Evolutionary conservation across 2,113 vertebrate species (phyloP), one percentile per base, ranked within the genome.

Genomic region (Prinia subflava): DNA sequence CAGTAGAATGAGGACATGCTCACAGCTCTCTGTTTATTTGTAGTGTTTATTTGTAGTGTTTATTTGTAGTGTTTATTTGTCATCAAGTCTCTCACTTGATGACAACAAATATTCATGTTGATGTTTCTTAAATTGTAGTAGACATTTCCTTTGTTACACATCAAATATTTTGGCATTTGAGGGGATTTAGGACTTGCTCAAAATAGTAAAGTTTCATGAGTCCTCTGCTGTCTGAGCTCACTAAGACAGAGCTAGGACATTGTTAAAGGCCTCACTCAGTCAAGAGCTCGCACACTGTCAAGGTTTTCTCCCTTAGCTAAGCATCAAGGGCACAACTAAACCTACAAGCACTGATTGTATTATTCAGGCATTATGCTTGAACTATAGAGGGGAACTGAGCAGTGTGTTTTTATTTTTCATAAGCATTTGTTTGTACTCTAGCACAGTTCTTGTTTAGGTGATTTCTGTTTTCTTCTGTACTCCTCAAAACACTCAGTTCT

Each of bases 1-100:
- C 1, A 1, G 3, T 9, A 31, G 14, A 64, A 44, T 16, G 6
- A 70, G 9, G 15, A 27, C 16, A 37, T 27, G 5, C 13, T 60
- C 35, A 47, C 19, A 68, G 21, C 7, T 41, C 10, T 42, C 44
- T 39, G 39, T 39, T 39, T 39, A 39, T 39, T 39, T 39, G 39
- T 39, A 39, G 39, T 39, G 39, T 39, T 39, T 39, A 39, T 39
- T 39, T 39, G 39, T 39, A n/a, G n/a, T 39, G 39, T 39, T 39
- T 39, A 39, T 39, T 39, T 39, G 39, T 39, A 39, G 39, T 39
- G 39, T 39, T 39, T 39, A 39, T 39, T 39, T 39, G 39, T 39
- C 39, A 39, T 39, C 39, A 39, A 10, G 39, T 39, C 39, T 39
- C 39, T 39, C 39, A 4, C 25, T 33, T 59, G 20, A 59, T 1